Evolutionary conservation across 2,888 invertebrate species (phyloP).

Genomic region (Metacarcinus magister): DNA sequence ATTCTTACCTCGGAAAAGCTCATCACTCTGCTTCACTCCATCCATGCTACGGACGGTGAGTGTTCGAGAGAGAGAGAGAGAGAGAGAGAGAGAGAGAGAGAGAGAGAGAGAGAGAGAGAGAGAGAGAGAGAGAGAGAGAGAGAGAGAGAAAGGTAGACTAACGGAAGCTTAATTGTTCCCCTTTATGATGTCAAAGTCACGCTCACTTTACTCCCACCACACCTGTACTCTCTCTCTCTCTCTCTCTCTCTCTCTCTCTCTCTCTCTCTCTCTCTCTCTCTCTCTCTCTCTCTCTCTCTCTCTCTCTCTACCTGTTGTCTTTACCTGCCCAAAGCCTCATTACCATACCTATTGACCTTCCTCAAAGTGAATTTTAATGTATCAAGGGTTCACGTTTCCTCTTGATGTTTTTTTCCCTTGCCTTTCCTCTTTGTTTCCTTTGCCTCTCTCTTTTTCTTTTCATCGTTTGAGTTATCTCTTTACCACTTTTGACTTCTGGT

Average conservation of each 20-base stretch:
- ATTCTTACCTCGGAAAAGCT: conserved; percentile 79
- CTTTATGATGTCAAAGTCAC: conserved; percentile 12
- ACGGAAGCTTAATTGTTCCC: neutral
- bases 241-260: conserved; percentile 19
- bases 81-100: conserved; percentile 37
- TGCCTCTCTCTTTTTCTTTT: neutral
- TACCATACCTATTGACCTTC: neutral
- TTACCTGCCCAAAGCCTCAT: neutral
- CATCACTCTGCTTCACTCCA: conserved; percentile 81
- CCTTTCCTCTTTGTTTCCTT: neutral
- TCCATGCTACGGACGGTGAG: conserved; percentile 80
- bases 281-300: conserved; percentile 26
- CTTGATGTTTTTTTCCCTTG: too few relatives aligned
- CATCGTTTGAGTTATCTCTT: neutral
- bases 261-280: conserved; percentile 19
- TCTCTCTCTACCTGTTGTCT: neutral
- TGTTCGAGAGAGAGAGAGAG: neutral
- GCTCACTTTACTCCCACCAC: neutral
- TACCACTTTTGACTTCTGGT: neutral
- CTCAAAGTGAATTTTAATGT: neutral
- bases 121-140: neutral
- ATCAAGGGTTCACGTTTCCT: neutral
- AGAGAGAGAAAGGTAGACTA: neutral
- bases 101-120: conserved; percentile 19
- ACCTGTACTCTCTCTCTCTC: conserved; percentile 19